phyloP scores from a whole-genome alignment of 2,888 invertebrate species.

The Brachypterus glaber region DNA sequence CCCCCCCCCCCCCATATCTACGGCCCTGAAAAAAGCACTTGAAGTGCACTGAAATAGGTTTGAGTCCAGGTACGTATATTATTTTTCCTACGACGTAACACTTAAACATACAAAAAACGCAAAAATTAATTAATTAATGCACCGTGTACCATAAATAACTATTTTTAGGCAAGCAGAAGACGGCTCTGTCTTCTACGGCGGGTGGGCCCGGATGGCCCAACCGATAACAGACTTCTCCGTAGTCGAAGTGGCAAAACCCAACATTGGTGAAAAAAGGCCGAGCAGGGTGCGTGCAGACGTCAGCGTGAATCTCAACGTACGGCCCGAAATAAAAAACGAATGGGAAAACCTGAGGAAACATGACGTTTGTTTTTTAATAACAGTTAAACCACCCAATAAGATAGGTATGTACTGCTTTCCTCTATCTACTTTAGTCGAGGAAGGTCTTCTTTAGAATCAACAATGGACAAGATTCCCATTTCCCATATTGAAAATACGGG shows the following conservation, averaged over 20 bases:
- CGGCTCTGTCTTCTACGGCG: slow-evolving; percentile 79
- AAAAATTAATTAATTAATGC: slow-evolving; percentile 2
- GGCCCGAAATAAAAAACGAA: slow-evolving; percentile 86
- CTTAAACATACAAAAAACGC: too few relatives aligned
- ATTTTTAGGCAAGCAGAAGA: slow-evolving; percentile 76
- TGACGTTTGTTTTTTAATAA: slow-evolving; percentile 94
- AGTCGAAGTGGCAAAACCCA: slow-evolving; percentile 88
- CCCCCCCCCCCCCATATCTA: too few relatives aligned
- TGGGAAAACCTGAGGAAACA: slow-evolving; percentile 97
- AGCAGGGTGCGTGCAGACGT: slow-evolving; percentile 94
- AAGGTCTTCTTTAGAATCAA: too few relatives aligned
- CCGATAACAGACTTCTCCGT: slow-evolving; percentile 87
- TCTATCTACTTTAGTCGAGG: too few relatives aligned
- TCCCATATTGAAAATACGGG: too few relatives aligned
- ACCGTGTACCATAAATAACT: too few relatives aligned
- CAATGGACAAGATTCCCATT: too few relatives aligned
- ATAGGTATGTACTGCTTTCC: slow-evolving; percentile 73
- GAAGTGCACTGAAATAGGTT: too few relatives aligned
- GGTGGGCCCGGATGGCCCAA: slow-evolving; percentile 99
- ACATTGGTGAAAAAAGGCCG: slow-evolving; percentile 88
- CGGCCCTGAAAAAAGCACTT: too few relatives aligned
- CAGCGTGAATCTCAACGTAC: slow-evolving; percentile 81
- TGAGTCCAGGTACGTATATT: too few relatives aligned
- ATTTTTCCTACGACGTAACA: too few relatives aligned
- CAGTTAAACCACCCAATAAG: slow-evolving; percentile 73